Base-by-base conservation (phyloP, 1,140 invertebrate genomes). In the Bombus consobrinus region DNA sequence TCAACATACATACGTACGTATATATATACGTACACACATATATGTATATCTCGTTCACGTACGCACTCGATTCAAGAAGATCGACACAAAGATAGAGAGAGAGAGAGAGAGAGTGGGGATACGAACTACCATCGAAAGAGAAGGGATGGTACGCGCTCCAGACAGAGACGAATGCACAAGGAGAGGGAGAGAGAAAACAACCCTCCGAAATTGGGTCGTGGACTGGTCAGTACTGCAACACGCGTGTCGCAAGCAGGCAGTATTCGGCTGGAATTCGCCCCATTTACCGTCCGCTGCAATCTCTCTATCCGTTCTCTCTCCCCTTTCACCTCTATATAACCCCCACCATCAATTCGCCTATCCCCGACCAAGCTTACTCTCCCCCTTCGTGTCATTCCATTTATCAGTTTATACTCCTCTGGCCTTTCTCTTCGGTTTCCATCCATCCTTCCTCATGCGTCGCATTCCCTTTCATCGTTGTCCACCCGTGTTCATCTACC, bases 261-360 rank as follows among this genome's bases (percentile, higher is more conserved):
- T 86, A 89, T 89, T 88, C 85, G 81, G 83, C 71, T 83, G 86
- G 90, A 90, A 91, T 92, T 91, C 81, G 86, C 83, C 85, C 89
- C 88, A 91, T 91, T 91, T 71, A 81, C 87, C 73, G 76, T 80
- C 79, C 79, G 68, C 79, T 78, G 85, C 77, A 87, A 81, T 87
- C 83, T 87, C 88, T 81, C 81, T 81, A 78, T 68, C 89, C 84
- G 47, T 86, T 84, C 80, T 82, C 75, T 78, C 41, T 18, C 57
- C 53, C 39, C 43, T 43, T 62, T 66, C 39, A 12, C 25, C 47
- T 28, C 74, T 28, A 12, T 43, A 1, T 22, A 25, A 2, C 34
- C 66, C 41, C 66, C 47, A 37, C 18, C 43, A 66, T 68, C 53
- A 10, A 34, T 59, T 71, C 64, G 9, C 53, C 75, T 39, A 64